Base-by-base conservation (phyloP, 1,140 invertebrate species). In the Monomorium pharaonis region DNA sequence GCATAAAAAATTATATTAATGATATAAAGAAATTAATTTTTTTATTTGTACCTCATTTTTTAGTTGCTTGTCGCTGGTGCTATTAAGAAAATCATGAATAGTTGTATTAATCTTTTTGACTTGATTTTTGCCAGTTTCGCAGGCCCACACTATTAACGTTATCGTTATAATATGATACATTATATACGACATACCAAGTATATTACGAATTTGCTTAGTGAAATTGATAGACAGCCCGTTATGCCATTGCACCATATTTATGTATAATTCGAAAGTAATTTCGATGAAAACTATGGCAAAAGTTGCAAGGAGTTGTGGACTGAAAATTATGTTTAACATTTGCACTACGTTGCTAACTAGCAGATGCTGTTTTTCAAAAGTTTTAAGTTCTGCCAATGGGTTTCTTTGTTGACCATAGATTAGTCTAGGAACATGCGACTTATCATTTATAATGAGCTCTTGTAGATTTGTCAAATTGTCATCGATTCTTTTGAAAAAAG, bases 211-310 rank as follows among this genome's bases (percentile, higher is more conserved):
- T 4, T 42, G 33, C 4, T 42, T 21, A 42, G 9, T 5, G 9
- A 42, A 4, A 42, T 21, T 42, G 33, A 65, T 65, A 65, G 33
- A 65, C 7, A 65, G 33, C 3, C 62, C 62, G 4, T 42, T 21
- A 12, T 37, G 5, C 62, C 62, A 65, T 1, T 65, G 18, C 18
- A 65, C 33, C 3, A 18, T 65, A 21, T 37, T 37, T 2, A 12
- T 3, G 18, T 63, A 63, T 63, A 63, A 3, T 63, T 63, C 60
- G 18, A 63, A 63, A 63, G 60, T 63, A 63, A 63, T 63, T 9
- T 63, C 30, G 18, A 63, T 37, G 18, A 63, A 63, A 30, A 18
- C 30, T 37, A 37, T 63, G 3, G 18, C 9, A 7, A 63, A 30
- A n/a, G 7, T 63, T 30, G 60, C 60, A 3, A 63, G 30, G 9